These are phyloP conservation scores for Microctenopoma lineatum DNA, from an alignment of 2,797 vertebrate species.

Conservation along the genomic window DNA sequence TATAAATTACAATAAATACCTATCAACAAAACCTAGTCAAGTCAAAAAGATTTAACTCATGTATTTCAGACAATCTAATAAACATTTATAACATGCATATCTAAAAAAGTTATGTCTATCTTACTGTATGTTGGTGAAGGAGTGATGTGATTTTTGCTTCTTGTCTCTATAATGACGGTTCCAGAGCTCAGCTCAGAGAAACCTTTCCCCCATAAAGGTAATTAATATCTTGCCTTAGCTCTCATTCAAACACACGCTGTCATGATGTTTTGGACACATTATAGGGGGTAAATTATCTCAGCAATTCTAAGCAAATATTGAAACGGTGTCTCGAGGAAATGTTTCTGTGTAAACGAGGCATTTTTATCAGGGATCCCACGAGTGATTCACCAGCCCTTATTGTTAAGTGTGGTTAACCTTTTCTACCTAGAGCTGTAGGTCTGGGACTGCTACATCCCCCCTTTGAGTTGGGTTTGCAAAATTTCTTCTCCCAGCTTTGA, in stretches of 20 bases:
- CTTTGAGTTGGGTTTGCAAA: constrained; percentile 49
- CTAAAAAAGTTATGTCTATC: background rate
- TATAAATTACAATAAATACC: constrained; percentile 48
- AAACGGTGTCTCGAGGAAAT: constrained; percentile 52
- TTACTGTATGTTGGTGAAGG: background rate
- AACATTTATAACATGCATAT: background rate
- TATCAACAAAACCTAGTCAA: constrained; percentile 44
- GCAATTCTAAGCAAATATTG: constrained; percentile 59
- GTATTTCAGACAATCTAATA: too few species aligned
- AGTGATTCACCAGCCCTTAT: constrained; percentile 56
- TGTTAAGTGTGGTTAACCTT: constrained; percentile 76
- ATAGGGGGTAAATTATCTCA: constrained; percentile 55
- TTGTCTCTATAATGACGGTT: constrained; percentile 5
- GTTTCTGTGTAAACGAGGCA: constrained; percentile 70
- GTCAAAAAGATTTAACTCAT: constrained; percentile 2
- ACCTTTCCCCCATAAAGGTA: constrained; percentile 25
- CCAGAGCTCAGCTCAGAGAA: constrained; percentile 14
- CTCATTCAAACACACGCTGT: constrained; percentile 23
- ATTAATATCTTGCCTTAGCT: constrained; percentile 55
- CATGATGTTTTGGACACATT: constrained; percentile 46
- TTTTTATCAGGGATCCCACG: constrained; percentile 58
- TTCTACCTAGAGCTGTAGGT: constrained; percentile 64
- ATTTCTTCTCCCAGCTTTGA: constrained; percentile 34
- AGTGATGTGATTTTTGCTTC: constrained; percentile 2
- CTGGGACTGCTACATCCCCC: constrained; percentile 20